Evolutionary conservation across 64 coral and sea anemone genomes (phyloP).

Genomic region (Stichodactyla mertensii): DNA sequence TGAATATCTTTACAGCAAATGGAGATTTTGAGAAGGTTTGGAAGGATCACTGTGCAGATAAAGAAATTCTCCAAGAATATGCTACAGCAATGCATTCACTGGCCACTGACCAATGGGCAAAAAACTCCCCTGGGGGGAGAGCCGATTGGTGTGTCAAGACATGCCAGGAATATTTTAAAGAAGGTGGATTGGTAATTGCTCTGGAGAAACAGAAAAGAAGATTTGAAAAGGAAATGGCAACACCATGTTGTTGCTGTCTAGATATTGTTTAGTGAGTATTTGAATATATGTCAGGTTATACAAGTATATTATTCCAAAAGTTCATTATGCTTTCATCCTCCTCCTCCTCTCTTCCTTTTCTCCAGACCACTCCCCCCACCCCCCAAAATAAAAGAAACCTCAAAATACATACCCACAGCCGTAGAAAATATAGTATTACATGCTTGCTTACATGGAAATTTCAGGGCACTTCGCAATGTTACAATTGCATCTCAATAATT

Average conservation of each 20-base stretch:
- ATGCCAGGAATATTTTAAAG: conserved; percentile 65
- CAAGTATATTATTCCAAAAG: too few relatives aligned
- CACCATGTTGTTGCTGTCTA: conserved; percentile 59
- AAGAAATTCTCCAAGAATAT: conserved; percentile 61
- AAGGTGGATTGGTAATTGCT: conserved; percentile 56
- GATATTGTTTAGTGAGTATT: not conserved
- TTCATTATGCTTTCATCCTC: too few relatives aligned
- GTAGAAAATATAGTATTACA: too few relatives aligned
- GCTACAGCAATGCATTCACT: conserved; percentile 67
- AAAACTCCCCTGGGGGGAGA: conserved; percentile 62
- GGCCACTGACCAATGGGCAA: conserved; percentile 73
- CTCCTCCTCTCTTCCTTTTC: too few relatives aligned
- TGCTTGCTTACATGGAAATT: not conserved
- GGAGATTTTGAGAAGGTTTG: conserved; percentile 77
- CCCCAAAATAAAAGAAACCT: too few relatives aligned
- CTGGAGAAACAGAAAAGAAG: conserved; percentile 65
- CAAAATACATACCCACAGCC: too few relatives aligned
- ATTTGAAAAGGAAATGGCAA: conserved; percentile 29
- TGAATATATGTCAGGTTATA: not conserved
- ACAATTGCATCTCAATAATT: not conserved
- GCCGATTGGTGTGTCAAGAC: conserved; percentile 77
- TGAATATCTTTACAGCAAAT: conserved; percentile 53
- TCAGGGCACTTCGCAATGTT: not conserved
- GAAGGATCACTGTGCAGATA: conserved; percentile 72
- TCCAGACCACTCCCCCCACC: too few relatives aligned